These are phyloP conservation scores for Anolis apletophallus DNA, from an alignment of 2,797 vertebrate species.

Conservation along the genomic window DNA sequence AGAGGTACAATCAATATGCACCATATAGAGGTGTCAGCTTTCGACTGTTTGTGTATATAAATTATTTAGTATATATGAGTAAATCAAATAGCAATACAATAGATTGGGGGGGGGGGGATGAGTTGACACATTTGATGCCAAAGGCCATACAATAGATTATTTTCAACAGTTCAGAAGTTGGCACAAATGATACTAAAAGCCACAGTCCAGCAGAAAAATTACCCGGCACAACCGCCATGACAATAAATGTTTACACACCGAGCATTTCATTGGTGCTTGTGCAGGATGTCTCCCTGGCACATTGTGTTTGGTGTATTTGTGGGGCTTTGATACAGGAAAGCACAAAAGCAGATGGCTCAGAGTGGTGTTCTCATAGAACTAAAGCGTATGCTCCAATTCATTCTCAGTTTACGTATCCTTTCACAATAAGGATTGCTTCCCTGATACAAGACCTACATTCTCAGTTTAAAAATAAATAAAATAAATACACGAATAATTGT, in stretches of 20 bases:
- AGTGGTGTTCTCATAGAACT: not conserved
- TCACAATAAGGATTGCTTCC: slow-evolving; percentile 5
- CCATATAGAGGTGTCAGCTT: not conserved
- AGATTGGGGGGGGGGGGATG: not conserved
- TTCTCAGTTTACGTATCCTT: slow-evolving; percentile 24
- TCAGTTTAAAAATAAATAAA: slow-evolving; percentile 39
- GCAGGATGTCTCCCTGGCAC: not conserved
- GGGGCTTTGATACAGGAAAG: slow-evolving; percentile 34
- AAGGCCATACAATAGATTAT: not conserved
- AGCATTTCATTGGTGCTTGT: not conserved
- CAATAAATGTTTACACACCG: not conserved
- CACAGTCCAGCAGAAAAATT: not conserved
- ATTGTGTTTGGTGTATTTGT: fast-evolving
- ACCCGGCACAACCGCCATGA: not conserved
- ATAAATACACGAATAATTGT: slow-evolving; percentile 49
- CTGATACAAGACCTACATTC: slow-evolving; percentile 38
- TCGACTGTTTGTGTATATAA: not conserved
- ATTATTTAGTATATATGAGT: not conserved
- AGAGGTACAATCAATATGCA: slow-evolving; percentile 1
- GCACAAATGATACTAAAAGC: not conserved
- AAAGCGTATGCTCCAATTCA: not conserved
- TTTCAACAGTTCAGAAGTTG: not conserved
- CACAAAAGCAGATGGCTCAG: slow-evolving; percentile 1
- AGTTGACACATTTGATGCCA: not conserved
- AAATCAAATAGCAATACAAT: slow-evolving; percentile 2